Conservation (phyloP, 2,888 invertebrate genomes). For the Shargacucullia verbasci region DNA sequence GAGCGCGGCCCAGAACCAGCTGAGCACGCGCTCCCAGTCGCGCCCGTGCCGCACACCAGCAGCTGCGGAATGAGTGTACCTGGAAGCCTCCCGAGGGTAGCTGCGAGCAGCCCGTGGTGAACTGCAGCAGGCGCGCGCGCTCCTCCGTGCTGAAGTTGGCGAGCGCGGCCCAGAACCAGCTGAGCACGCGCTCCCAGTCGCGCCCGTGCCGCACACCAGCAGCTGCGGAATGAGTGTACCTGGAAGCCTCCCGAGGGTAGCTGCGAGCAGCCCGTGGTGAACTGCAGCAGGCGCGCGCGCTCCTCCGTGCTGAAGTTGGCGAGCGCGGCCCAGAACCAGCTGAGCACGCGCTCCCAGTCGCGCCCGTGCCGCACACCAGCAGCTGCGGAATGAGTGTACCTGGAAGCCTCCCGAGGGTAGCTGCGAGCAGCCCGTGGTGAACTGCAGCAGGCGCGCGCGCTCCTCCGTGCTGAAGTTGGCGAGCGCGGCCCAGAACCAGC, state of each 20-base stretch:
- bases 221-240: slow-evolving; percentile 62
- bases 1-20: slow-evolving; percentile 46
- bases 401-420: slow-evolving; percentile 87
- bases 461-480: slow-evolving; percentile 96
- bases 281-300: slow-evolving; percentile 97
- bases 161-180: slow-evolving; percentile 88
- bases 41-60: too few species aligned
- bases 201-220: too few species aligned
- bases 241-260: slow-evolving; percentile 87
- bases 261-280: slow-evolving; percentile 97
- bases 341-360: slow-evolving; percentile 93
- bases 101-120: slow-evolving; percentile 97
- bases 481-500: slow-evolving; percentile 88
- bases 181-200: slow-evolving; percentile 93
- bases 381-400: slow-evolving; percentile 62
- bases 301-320: slow-evolving; percentile 96
- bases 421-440: slow-evolving; percentile 97
- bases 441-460: slow-evolving; percentile 97
- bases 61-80: slow-evolving; percentile 62
- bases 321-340: slow-evolving; percentile 88
- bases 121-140: slow-evolving; percentile 97
- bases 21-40: slow-evolving; percentile 93
- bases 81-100: slow-evolving; percentile 87
- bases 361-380: too few species aligned
- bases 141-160: slow-evolving; percentile 96